Base-by-base conservation (phyloP, 2,888 invertebrate genomes). In the Tholera decimalis region DNA sequence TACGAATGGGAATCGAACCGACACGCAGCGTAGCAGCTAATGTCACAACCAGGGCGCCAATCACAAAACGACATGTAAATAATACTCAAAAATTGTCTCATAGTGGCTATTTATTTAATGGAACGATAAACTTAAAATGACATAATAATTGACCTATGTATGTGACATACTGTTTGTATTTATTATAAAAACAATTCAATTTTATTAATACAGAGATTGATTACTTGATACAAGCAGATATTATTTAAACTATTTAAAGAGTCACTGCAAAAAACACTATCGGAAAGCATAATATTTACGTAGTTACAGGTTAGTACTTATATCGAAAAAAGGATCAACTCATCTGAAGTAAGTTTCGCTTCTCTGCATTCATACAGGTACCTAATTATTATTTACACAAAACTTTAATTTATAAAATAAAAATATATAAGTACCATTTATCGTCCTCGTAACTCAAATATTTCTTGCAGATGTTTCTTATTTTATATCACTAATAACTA, bases 31-130 rank as follows among this genome's bases (percentile, higher is more conserved):
- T n/a, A n/a, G n/a, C n/a, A n/a, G n/a, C n/a, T n/a, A n/a, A n/a
- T n/a, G n/a, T n/a, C n/a, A n/a, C n/a, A n/a, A n/a, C 6, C 7
- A 28, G 28, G 8, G 2, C 6, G 5, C 1, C 6, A 28, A 28
- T 28, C 13, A 33, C 11, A 24, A 2, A n/a, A 54, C 8, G 24
- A 3, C 2, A 6, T 26, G 24, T 9, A 20, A 68, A 71, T 74
- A 67, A 71, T 59, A 75, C 33, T 20, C 28, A 28, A 18, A 15
- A 0, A 20, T 11, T 15, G 0, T 37, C 20, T 35, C 37, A 46
- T 33, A 46, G 18, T 68, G 43, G 37, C 50, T 69, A 72, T 75
- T 68, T 72, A 72, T 69, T 72, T 20, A 50, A 55, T 59, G 26
- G 30, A 69, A 51, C 6, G 33, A 49, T 28, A 15, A 75, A 68